These are phyloP conservation scores for Megaceryle torquata DNA, from an alignment of 2,113 vertebrate species.

Conservation along the genomic window DNA sequence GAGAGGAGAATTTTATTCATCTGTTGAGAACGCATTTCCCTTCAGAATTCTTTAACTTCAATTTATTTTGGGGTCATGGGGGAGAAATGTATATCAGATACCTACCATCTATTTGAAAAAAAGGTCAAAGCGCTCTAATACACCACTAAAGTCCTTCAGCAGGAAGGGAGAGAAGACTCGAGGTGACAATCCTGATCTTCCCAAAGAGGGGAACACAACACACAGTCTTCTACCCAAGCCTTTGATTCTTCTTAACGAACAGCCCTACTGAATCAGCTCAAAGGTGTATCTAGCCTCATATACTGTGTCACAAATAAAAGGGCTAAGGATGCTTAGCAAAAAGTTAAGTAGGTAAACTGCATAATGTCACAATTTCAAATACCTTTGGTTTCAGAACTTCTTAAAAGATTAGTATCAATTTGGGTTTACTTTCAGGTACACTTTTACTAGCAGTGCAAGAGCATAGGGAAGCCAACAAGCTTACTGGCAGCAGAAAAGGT, in stretches of 20 bases:
- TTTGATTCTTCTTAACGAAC: background rate
- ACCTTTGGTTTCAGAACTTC: background rate
- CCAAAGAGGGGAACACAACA: background rate
- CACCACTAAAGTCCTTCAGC: background rate
- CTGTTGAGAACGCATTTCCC: background rate
- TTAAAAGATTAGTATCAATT: background rate
- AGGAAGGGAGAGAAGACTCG: background rate
- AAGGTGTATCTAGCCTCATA: background rate
- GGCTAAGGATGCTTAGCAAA: background rate
- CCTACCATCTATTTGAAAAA: background rate
- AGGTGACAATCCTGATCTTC: background rate
- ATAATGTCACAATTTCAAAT: background rate
- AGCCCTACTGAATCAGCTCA: background rate
- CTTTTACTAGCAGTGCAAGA: background rate
- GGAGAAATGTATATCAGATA: background rate
- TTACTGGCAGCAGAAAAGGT: background rate
- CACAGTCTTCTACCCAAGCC: background rate
- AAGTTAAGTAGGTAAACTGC: background rate
- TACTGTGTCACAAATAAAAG: background rate
- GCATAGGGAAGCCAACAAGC: background rate
- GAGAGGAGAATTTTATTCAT: background rate
- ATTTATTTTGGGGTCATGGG: rapidly evolving
- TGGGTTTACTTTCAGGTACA: background rate
- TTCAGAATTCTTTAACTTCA: background rate
- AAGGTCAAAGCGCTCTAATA: background rate